Evolutionary conservation across 92 coral and sea anemone species (phyloP).

Genomic region (Nematostella vectensis): DNA sequence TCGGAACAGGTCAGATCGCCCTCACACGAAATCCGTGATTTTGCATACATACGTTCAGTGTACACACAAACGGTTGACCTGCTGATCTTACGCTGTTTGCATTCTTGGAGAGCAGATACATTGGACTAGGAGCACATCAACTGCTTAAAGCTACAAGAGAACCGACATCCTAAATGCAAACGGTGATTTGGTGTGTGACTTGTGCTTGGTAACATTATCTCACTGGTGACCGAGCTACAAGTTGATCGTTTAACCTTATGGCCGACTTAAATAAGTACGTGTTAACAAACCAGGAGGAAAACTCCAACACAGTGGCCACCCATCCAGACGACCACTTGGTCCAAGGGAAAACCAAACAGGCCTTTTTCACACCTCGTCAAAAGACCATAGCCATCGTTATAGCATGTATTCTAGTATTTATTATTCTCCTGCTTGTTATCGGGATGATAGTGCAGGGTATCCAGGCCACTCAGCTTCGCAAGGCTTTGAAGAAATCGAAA

Average conservation of each 20-base stretch:
- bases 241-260: conserved; percentile 12
- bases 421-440: conserved; percentile 11
- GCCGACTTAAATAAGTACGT: conserved; percentile 21
- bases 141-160: too few relatives aligned
- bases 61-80: conserved; percentile 1
- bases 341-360: neutral
- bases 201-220: too few relatives aligned
- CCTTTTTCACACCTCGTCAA: conserved; percentile 12
- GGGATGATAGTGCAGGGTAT: conserved; percentile 28
- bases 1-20: too few relatives aligned
- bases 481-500: conserved; percentile 1
- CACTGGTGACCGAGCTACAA: too few relatives aligned
- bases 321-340: neutral
- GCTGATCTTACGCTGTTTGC: conserved; percentile 1
- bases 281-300: conserved; percentile 17
- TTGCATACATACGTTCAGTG: neutral
- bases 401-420: conserved; percentile 4
- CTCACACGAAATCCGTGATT: too few relatives aligned
- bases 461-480: conserved; percentile 15
- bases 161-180: too few relatives aligned
- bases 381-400: conserved; percentile 9
- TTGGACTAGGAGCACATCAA: neutral
- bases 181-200: too few relatives aligned
- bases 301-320: neutral
- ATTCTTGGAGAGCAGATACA: conserved; percentile 1